Evolutionary conservation across 2,888 invertebrate genomes (phyloP).

Genomic region (Mylabris sibirica): DNA sequence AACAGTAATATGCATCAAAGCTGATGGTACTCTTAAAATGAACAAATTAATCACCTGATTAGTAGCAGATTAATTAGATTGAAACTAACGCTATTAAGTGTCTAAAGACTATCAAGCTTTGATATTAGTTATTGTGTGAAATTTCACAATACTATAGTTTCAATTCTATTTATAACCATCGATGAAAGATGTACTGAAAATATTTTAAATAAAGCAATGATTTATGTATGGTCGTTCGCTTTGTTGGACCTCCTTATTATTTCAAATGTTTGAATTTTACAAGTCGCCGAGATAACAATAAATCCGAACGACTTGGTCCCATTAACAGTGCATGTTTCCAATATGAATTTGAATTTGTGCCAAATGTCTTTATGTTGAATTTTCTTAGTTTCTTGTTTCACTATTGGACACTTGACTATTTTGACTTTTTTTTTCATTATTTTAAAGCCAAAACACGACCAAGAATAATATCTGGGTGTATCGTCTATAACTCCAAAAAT

Average conservation of each 20-base stretch:
- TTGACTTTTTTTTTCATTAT: background rate
- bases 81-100: background rate
- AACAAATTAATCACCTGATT: constrained; percentile 5
- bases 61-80: background rate
- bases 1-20: background rate
- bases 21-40: background rate
- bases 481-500: background rate
- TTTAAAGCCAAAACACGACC: background rate
- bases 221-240: background rate
- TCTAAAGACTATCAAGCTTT: background rate
- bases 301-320: background rate
- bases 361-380: constrained; percentile 10
- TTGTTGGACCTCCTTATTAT: background rate
- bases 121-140: background rate
- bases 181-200: background rate
- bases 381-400: background rate
- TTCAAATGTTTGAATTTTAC: background rate
- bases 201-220: background rate
- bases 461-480: background rate
- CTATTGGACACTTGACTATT: constrained; percentile 5
- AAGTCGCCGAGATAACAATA: constrained; percentile 6
- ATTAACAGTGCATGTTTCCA: constrained; percentile 9
- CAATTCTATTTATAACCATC: background rate
- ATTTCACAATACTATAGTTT: background rate
- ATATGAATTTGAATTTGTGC: constrained; percentile 10